These are phyloP conservation scores for Protobothrops flavoviridis DNA, from an alignment of 2,113 vertebrate species.

Conservation along the genomic window DNA sequence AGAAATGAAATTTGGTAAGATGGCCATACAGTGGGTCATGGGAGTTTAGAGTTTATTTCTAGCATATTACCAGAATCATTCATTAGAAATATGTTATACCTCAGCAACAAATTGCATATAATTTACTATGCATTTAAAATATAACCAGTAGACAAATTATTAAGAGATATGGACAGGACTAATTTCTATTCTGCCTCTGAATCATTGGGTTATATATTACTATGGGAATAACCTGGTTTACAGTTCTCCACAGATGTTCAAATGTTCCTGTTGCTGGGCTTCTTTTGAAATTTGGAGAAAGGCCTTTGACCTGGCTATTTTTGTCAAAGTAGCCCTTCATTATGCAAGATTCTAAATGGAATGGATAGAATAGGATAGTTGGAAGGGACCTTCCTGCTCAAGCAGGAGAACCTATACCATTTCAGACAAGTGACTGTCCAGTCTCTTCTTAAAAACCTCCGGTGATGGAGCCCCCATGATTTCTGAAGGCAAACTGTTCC, in stretches of 20 bases:
- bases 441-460: no score
- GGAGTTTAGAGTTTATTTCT: background rate
- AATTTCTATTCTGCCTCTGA: background rate
- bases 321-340: background rate
- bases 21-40: background rate
- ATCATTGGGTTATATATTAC: background rate
- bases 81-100: background rate
- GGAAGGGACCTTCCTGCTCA: no score
- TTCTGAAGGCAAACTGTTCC: no score
- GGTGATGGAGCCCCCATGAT: no score
- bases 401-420: no score
- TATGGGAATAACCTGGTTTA: background rate
- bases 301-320: background rate
- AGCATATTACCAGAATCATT: background rate
- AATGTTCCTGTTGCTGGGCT: background rate
- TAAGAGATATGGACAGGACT: background rate
- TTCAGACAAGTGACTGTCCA: no score
- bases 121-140: background rate
- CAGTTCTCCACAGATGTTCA: no score
- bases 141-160: background rate
- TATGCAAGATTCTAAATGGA: no score
- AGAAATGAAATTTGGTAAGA: conserved; percentile 83
- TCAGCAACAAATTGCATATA: background rate
- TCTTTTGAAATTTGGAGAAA: background rate
- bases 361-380: no score